phyloP scores from a whole-genome alignment of 2,888 invertebrate species.

The Rhingia campestris region DNA sequence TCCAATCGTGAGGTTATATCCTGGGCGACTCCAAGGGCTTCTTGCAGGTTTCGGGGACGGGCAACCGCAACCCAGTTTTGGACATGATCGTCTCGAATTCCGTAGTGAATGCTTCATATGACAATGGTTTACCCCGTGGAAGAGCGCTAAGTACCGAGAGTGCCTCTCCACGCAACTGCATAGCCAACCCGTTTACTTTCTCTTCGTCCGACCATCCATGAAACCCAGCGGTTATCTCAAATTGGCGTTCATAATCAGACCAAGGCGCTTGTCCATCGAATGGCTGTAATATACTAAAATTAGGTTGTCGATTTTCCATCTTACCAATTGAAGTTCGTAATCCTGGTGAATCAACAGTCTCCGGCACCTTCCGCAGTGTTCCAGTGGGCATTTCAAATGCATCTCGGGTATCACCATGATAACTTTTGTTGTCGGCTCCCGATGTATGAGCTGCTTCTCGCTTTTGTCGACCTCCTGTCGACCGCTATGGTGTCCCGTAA shows the following conservation, averaged over 20 bases:
- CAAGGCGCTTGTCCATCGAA: background rate
- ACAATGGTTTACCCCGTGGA: background rate
- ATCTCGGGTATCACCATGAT: too few relatives aligned
- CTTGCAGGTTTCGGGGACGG: background rate
- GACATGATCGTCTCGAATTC: background rate
- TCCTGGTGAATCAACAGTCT: too few relatives aligned
- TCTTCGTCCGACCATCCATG: background rate
- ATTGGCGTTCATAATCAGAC: background rate
- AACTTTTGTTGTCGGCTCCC: too few relatives aligned
- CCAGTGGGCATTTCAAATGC: too few relatives aligned
- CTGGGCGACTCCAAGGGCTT: background rate
- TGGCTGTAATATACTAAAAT: background rate
- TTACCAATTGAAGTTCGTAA: too few relatives aligned
- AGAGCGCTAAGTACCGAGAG: background rate
- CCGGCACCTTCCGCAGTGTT: too few relatives aligned
- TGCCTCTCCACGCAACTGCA: background rate
- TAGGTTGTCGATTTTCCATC: too few relatives aligned
- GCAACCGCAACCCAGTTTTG: background rate
- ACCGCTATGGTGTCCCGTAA: too few relatives aligned
- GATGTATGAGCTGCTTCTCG: too few relatives aligned
- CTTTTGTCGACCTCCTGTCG: too few relatives aligned
- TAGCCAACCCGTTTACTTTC: background rate
- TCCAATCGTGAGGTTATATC: background rate
- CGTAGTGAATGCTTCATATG: background rate
- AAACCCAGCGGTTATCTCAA: background rate